Evolutionary conservation across 2,888 invertebrate species (phyloP).

Genomic region (Stenurella melanura): DNA sequence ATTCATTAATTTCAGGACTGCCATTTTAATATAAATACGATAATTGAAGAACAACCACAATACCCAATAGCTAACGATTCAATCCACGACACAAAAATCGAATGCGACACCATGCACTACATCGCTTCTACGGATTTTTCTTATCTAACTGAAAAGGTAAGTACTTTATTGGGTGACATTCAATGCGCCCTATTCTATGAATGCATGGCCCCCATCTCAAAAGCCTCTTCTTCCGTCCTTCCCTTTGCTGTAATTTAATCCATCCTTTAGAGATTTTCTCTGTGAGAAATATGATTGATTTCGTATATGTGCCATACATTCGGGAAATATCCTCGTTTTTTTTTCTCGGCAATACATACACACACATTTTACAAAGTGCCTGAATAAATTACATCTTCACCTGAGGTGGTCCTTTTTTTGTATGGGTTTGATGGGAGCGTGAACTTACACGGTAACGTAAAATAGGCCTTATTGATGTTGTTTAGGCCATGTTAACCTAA

Average conservation of each 20-base stretch:
- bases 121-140: conserved; percentile 2
- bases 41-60: too few relatives aligned
- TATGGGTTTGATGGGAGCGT: conserved; percentile 11
- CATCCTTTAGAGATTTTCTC: conserved; percentile 37
- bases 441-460: background rate
- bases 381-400: conserved; percentile 44
- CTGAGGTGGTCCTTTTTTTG: conserved; percentile 34
- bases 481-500: background rate
- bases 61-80: background rate
- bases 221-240: conserved; percentile 15
- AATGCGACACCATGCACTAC: conserved; percentile 6
- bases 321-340: conserved; percentile 43
- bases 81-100: background rate
- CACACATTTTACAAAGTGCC: conserved; percentile 27
- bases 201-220: conserved; percentile 30
- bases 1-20: too few relatives aligned
- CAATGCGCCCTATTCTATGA: conserved; percentile 31
- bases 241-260: conserved; percentile 40
- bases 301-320: conserved; percentile 42
- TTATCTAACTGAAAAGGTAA: conserved; percentile 37
- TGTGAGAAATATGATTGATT: conserved; percentile 46
- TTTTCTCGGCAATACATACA: conserved; percentile 19
- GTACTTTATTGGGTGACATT: conserved; percentile 43
- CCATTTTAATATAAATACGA: too few relatives aligned
- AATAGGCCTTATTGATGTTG: conserved; percentile 17